Base-by-base conservation (phyloP, 2,888 invertebrate species). In the Chymomyza amoena region DNA sequence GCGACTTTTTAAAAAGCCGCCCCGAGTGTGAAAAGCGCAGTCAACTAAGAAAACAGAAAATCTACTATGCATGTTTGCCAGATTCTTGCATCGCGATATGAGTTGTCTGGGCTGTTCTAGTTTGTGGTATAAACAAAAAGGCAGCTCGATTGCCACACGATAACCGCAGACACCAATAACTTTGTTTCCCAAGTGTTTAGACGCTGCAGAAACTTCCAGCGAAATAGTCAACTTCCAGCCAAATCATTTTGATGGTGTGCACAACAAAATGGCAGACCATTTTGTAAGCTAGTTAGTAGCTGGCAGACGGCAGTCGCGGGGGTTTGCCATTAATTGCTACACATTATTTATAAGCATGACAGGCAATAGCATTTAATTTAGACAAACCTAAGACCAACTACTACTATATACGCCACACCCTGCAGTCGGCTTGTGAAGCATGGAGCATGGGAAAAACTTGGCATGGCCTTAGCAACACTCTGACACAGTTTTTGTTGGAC, bases 161-260 rank as follows among this genome's bases (percentile, higher is more conserved):
- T 56, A 56, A 56, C 13, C 57, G 57, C 54, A 18, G 15, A 20
- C 54, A 54, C 7, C 54, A 54, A n/a, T 71, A 64, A 84, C 85
- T 85, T 88, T 71, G 75, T 84, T 73, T 78, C 78, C 61, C 82
- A 63, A 80, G 73, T 68, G 82, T 74, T 76, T 84, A 50, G 25
- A 4, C 3, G 9, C 18, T 20, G 10, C 20, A 15, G 57, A 57
- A 57, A 18, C 57, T 57, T 57, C 57, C 32, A 61, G 36, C 59
- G 18, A 59, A 59, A 59, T 32, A 18, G 56, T 4, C 56, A n/a
- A n/a, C n/a, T n/a, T n/a, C n/a, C n/a, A 56, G 16, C 10, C n/a
- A 10, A 18, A 16, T 56, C 18, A 20, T 20, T 56, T 56, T 25
- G 6, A 32, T 57, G 16, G 54, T 66, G 51, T 67, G 32, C 32